Base-by-base conservation (phyloP, 1,140 invertebrate genomes). In the Chlorops oryzae region DNA sequence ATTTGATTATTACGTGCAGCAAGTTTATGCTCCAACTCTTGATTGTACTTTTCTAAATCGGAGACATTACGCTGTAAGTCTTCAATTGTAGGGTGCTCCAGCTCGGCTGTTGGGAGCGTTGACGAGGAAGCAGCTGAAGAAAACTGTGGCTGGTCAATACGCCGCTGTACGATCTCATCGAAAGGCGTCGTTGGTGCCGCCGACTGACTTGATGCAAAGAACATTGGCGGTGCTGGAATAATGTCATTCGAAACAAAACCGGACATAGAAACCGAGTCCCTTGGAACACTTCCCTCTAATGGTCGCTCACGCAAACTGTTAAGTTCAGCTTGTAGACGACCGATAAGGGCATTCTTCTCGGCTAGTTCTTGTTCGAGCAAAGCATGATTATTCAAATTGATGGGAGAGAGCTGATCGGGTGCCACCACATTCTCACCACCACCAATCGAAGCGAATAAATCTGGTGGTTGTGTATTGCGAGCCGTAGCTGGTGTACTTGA, bases 1-100 rank as follows among this genome's bases (percentile, higher is more conserved):
- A 54, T 22, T 3, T 35, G 42, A 13, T 58, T 53, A 45, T 61
- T 62, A 3, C 59, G 52, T 1, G 54, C 44, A 15, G 51, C 25
- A n/a, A 63, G 49, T 51, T 65, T 65, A 2, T 49, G 55, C 15
- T 66, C 62, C 37, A 66, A 43, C 5, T 66, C 65, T 44, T 68
- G 61, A 17, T 65, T 65, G 39, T 70, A 64, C 46, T 71, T 70
- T 44, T 71, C 67, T 49, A 71, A 51, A 52, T 71, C 67, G 1
- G 63, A 68, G 7, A 71, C 68, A 24, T 71, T 71, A 2, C 65
- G 55, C 49, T 70, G 63, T 42, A 71, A 40, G 42, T 68, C 63
- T 47, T 70, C 67, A 22, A 70, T 70, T 3, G 65, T 70, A n/a
- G 65, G 47, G 3, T 62, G 55, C 1, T 58, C 50, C 17, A 24